Evolutionary conservation across 2,888 invertebrate genomes (phyloP), one percentile per base, ranked within the genome.

Genomic region (Orchesellides sinensis): DNA sequence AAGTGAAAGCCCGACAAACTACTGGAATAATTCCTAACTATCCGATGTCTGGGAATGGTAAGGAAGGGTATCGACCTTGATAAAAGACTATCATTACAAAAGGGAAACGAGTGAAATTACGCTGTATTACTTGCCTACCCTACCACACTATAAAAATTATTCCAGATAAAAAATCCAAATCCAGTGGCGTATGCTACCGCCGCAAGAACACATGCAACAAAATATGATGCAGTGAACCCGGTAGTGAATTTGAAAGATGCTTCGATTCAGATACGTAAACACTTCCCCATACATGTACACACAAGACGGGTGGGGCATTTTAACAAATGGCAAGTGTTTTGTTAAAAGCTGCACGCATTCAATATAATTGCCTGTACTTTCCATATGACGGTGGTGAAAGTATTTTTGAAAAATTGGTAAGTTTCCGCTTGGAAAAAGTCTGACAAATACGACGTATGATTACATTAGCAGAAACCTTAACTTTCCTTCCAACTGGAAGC

Each of bases 211-310:
- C 32, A 29, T 23, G 21, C 45, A 77, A 14, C 17, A 35, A 17
- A 21, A 21, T 54, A 17, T 75, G 25, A 68, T 77, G 68, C 77
- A 52, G 35, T 77, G 77, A 77, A 77, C 77, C 77, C 77, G 77
- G 77, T 68, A 68, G 77, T 77, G 27, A 75, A 75, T 47, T 32
- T n/a, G n/a, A n/a, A n/a, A n/a, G n/a, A n/a, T n/a, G n/a, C n/a
- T n/a, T n/a, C n/a, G n/a, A n/a, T n/a, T n/a, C n/a, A n/a, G n/a
- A n/a, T n/a, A n/a, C n/a, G n/a, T n/a, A n/a, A n/a, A n/a, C n/a
- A n/a, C n/a, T n/a, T n/a, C n/a, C n/a, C n/a, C n/a, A n/a, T n/a
- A n/a, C n/a, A n/a, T n/a, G n/a, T n/a, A n/a, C n/a, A n/a, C n/a
- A n/a, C n/a, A n/a, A 23, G 40, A 23, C 35, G 63, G 63, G 40